phyloP scores from a whole-genome alignment of 2,113 vertebrate species.

The Psephotus haematonotus region DNA sequence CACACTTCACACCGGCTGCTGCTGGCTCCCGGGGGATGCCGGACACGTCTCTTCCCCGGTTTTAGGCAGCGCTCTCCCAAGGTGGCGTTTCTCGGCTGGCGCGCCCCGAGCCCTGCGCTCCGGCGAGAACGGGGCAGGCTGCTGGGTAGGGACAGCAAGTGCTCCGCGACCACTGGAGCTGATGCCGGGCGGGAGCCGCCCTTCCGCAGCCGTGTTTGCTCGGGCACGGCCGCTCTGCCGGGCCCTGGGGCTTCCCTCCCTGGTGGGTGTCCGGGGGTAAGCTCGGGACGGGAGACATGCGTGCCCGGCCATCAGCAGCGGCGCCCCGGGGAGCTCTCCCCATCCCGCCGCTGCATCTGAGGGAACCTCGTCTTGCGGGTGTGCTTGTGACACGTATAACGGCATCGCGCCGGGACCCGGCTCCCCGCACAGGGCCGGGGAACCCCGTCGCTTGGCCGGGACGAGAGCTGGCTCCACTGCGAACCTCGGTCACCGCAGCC shows the following conservation, averaged over 20 bases:
- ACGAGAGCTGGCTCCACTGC: too few relatives aligned
- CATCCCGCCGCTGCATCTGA: background rate
- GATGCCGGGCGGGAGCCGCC: background rate
- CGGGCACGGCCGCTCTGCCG: background rate
- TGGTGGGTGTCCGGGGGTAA: background rate
- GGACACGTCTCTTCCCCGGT: fast-evolving
- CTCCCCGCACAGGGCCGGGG: too few relatives aligned
- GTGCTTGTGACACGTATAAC: background rate
- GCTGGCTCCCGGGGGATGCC: fast-evolving
- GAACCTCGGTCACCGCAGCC: too few relatives aligned
- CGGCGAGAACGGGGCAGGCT: background rate
- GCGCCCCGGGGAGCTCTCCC: too few relatives aligned
- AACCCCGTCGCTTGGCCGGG: background rate
- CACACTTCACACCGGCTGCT: fast-evolving
- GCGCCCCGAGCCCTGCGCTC: background rate
- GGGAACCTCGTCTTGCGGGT: background rate
- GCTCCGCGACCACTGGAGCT: background rate
- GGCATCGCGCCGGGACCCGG: too few relatives aligned
- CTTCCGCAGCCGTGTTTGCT: background rate
- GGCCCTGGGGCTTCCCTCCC: background rate
- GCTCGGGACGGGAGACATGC: background rate
- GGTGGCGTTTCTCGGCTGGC: background rate
- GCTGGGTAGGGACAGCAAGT: background rate
- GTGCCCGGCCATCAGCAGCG: background rate
- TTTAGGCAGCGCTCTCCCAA: background rate